Percentiles rank a stretch among this genome's conserved stretches.
phyloP scores from a whole-genome alignment of 2,888 invertebrate species.

The Eumerus sabulonum region DNA sequence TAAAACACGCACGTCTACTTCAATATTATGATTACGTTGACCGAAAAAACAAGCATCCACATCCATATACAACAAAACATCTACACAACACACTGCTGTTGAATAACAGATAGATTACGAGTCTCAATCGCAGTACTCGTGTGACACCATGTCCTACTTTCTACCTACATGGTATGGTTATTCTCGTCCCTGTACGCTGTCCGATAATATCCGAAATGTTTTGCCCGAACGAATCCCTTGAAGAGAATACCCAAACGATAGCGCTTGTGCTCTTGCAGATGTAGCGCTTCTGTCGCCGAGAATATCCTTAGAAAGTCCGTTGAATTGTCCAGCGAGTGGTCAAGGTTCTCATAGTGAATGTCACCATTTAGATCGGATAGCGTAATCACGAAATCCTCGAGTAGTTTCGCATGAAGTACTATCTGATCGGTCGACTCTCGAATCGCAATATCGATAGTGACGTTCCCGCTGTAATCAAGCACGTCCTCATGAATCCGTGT shows the following conservation, averaged over 20 bases:
- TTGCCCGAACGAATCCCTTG: constrained; percentile 80
- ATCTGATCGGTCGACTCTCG: constrained; percentile 74
- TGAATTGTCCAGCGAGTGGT: constrained; percentile 70
- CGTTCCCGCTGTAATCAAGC: constrained; percentile 73
- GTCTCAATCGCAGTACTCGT: too few relatives aligned
- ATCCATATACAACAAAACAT: neutral
- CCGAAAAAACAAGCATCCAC: neutral
- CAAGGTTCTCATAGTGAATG: constrained; percentile 71
- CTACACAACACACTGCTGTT: constrained; percentile 2
- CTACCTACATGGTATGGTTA: constrained; percentile 77
- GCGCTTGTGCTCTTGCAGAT: constrained; percentile 72
- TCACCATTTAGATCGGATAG: constrained; percentile 71
- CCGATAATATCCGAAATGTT: constrained; percentile 84
- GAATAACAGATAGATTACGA: constrained; percentile 3
- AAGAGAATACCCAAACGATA: constrained; percentile 80
- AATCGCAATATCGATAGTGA: constrained; percentile 74
- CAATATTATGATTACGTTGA: neutral
- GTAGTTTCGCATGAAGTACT: constrained; percentile 74
- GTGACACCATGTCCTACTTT: neutral
- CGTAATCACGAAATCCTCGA: constrained; percentile 72
- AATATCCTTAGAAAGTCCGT: constrained; percentile 73
- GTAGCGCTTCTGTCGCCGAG: constrained; percentile 72
- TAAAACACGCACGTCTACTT: neutral
- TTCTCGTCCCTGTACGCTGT: constrained; percentile 79
- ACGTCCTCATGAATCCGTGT: constrained; percentile 73